Evolutionary conservation across 2,797 vertebrate species (phyloP).

Genomic region (Steatocranus sp.): DNA sequence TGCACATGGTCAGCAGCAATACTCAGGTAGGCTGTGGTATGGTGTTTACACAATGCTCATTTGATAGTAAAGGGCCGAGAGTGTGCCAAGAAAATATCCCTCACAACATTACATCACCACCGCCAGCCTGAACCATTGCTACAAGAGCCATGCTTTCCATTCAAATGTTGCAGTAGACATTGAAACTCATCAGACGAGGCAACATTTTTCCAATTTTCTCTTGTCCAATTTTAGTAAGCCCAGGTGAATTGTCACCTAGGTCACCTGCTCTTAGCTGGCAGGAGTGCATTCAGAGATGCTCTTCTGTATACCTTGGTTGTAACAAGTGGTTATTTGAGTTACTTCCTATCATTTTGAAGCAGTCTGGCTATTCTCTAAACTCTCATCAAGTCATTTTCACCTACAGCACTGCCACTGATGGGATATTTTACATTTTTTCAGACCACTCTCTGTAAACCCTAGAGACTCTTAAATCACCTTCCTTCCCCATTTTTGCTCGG

Average conservation of each 20-base stretch:
- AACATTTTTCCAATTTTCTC: background rate
- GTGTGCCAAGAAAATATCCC: background rate
- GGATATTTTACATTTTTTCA: background rate
- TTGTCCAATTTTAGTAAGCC: background rate
- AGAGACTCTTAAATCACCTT: background rate
- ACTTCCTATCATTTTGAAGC: background rate
- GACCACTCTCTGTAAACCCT: background rate
- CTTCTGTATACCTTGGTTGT: background rate
- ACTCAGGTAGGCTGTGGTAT: background rate
- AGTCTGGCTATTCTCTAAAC: slow-evolving; percentile 19
- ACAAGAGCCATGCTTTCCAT: background rate
- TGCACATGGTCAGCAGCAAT: background rate
- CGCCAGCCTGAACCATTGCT: background rate
- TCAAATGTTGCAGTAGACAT: background rate
- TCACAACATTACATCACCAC: background rate
- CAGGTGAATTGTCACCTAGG: background rate
- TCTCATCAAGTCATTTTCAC: slow-evolving; percentile 12
- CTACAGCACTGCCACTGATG: background rate
- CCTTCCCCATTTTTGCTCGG: background rate
- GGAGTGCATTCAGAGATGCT: background rate
- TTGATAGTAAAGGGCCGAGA: background rate
- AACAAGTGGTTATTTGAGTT: background rate
- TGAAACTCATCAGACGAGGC: background rate
- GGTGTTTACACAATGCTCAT: background rate
- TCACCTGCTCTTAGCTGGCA: background rate